phyloP scores from a whole-genome alignment of 2,113 vertebrate species.

The Dipodomys stephensi region DNA sequence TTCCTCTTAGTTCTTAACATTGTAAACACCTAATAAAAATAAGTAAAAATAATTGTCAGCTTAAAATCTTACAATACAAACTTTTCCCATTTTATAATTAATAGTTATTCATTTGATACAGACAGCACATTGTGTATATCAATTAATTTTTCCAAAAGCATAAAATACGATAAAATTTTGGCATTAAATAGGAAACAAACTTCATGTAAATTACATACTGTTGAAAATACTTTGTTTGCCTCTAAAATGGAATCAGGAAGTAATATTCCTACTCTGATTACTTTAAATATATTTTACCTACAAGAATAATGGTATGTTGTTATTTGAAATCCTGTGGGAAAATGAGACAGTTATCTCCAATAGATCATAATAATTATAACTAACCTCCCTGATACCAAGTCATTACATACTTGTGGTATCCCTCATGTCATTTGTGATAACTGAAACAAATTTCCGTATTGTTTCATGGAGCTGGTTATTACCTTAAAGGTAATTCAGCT shows the following conservation, averaged over 20 bases:
- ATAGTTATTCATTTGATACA: background rate
- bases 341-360: background rate
- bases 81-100: background rate
- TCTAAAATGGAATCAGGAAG: background rate
- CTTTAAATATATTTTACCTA: background rate
- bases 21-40: background rate
- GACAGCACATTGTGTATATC: background rate
- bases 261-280: background rate
- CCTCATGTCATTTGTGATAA: background rate
- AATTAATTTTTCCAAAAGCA: slow-evolving; percentile 24
- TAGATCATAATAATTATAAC: background rate
- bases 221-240: background rate
- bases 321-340: background rate
- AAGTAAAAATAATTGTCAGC: background rate
- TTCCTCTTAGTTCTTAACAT: background rate
- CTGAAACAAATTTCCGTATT: background rate
- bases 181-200: background rate
- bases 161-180: background rate
- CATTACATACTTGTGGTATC: background rate
- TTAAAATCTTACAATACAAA: slow-evolving; percentile 29
- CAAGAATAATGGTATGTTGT: background rate
- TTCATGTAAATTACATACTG: background rate
- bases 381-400: background rate
- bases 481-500: background rate
- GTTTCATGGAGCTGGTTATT: background rate